Evolutionary conservation across 1,140 invertebrate genomes (phyloP).

Genomic region (Drosophila elegans): DNA sequence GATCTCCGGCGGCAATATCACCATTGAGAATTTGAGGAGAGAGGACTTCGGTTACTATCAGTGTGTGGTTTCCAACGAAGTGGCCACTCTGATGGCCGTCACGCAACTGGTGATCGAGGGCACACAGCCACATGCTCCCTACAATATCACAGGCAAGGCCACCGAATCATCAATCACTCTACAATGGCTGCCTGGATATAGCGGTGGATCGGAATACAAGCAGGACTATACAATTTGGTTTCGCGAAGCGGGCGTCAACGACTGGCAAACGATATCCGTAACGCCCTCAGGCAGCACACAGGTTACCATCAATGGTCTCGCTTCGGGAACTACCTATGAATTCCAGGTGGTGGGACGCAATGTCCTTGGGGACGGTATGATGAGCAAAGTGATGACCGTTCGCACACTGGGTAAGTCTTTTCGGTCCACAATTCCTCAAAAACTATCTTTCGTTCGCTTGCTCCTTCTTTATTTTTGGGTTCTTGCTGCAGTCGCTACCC

Average conservation of each 20-base stretch:
- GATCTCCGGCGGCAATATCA: slow-evolving; percentile 94
- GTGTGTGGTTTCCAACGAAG: slow-evolving; percentile 97
- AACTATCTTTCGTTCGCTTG: slow-evolving; percentile 32
- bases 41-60: slow-evolving; percentile 98
- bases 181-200: slow-evolving; percentile 97
- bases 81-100: slow-evolving; percentile 95
- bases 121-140: slow-evolving; percentile 97
- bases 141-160: slow-evolving; percentile 95
- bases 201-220: slow-evolving; percentile 96
- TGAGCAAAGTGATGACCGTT: slow-evolving; percentile 95
- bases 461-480: slow-evolving; percentile 18
- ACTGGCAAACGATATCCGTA: slow-evolving; percentile 97
- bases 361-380: slow-evolving; percentile 96
- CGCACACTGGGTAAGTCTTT: slow-evolving; percentile 93
- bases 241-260: slow-evolving; percentile 91
- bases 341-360: slow-evolving; percentile 98
- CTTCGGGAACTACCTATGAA: slow-evolving; percentile 96
- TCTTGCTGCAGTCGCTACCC: slow-evolving; percentile 45
- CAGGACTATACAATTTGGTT: slow-evolving; percentile 98
- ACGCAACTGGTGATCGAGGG: slow-evolving; percentile 97
- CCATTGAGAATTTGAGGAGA: slow-evolving; percentile 93
- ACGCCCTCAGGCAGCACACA: slow-evolving; percentile 94
- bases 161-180: slow-evolving; percentile 95
- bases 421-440: slow-evolving; percentile 1
- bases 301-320: slow-evolving; percentile 95